phyloP scores from a whole-genome alignment of 2,888 invertebrate genomes.

The Tolmerus cingulatus region DNA sequence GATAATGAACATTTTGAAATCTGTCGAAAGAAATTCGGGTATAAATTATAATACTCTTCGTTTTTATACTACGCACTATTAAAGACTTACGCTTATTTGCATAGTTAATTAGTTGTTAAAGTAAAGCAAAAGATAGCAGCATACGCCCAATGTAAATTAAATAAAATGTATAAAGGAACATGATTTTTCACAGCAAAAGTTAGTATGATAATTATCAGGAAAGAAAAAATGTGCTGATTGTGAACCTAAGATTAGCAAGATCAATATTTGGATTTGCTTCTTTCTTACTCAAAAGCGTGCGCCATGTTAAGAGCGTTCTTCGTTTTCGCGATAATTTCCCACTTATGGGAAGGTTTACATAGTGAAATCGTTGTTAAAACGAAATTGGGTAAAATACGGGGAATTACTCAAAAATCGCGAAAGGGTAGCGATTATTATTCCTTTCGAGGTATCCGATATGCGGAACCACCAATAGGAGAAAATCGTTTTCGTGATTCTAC shows the following conservation, averaged over 20 bases:
- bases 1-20: too few species aligned
- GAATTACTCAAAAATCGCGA: constrained; percentile 59
- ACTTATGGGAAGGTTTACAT: not conserved
- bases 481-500: constrained; percentile 60
- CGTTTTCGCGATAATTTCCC: not conserved
- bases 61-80: not conserved
- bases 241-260: not conserved
- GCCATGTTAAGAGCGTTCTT: not conserved
- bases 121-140: not conserved
- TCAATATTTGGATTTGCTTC: not conserved
- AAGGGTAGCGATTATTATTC: constrained; percentile 59
- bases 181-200: not conserved
- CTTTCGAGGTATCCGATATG: constrained; percentile 62
- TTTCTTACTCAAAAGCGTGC: not conserved
- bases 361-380: not conserved
- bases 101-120: too few species aligned
- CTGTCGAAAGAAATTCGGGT: too few species aligned
- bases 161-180: not conserved
- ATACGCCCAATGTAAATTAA: not conserved
- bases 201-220: not conserved
- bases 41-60: not conserved
- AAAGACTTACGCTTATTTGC: not conserved
- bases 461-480: constrained; percentile 59
- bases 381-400: constrained; percentile 56
- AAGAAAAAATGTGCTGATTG: not conserved